Conservation (phyloP, 2,888 invertebrate genomes). For the Caenorhabditis virilis region DNA sequence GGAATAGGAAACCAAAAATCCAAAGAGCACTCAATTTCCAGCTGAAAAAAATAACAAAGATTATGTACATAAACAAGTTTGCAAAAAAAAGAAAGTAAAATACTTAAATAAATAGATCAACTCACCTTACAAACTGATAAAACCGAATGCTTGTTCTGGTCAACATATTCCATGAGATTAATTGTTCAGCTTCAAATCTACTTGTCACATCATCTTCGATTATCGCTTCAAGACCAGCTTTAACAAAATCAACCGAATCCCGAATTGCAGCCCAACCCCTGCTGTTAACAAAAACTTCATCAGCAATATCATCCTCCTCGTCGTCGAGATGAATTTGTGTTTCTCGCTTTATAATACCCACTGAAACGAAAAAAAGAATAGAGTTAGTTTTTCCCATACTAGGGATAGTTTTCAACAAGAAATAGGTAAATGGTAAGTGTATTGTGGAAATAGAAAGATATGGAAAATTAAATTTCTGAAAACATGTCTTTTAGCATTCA, state of each 20-base stretch:
- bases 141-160: constrained; percentile 75
- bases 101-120: background rate
- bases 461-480: constrained; percentile 1
- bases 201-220: constrained; percentile 98
- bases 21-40: constrained; percentile 84
- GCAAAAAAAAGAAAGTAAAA: background rate
- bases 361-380: constrained; percentile 24
- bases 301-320: constrained; percentile 38
- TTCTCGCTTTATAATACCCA: constrained; percentile 54
- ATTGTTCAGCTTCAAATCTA: constrained; percentile 88
- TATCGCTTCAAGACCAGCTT: constrained; percentile 87
- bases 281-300: constrained; percentile 56
- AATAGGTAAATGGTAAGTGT: too few species aligned
- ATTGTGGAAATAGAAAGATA: too few species aligned
- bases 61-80: background rate
- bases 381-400: constrained; percentile 4
- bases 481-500: too few species aligned
- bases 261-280: constrained; percentile 64
- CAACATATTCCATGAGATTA: constrained; percentile 87
- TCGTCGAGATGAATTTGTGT: constrained; percentile 57
- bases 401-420: background rate
- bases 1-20: constrained; percentile 88
- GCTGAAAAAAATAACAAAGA: constrained; percentile 67
- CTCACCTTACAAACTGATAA: constrained; percentile 64
- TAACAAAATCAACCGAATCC: constrained; percentile 64